phyloP scores from a whole-genome alignment of 2,797 vertebrate species.

The Cossypha niveicapilla region DNA sequence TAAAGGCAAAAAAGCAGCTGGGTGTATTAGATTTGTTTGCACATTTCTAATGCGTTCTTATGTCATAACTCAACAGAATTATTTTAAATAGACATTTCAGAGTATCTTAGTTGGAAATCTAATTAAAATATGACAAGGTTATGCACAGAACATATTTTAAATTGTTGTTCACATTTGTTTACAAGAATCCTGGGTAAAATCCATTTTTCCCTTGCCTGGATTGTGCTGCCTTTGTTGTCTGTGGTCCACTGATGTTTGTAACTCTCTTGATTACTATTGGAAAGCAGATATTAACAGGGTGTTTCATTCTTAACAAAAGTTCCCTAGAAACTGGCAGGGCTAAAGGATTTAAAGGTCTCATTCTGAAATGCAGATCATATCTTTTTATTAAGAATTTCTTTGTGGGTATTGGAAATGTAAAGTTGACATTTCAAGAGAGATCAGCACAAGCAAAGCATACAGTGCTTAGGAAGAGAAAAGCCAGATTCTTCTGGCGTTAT shows the following conservation, averaged over 20 bases:
- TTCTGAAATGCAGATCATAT: conserved; percentile 44
- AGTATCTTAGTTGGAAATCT: background rate
- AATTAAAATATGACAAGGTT: background rate
- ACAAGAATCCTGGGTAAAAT: background rate
- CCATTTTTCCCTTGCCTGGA: background rate
- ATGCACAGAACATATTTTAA: background rate
- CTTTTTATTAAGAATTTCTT: conserved; percentile 61
- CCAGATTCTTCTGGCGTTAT: conserved; percentile 14
- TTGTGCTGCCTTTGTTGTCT: background rate
- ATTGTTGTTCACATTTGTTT: background rate
- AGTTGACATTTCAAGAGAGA: conserved; percentile 55
- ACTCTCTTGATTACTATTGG: background rate
- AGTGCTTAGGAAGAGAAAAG: background rate
- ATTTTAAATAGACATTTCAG: background rate
- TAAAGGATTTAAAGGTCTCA: conserved; percentile 41
- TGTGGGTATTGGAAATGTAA: conserved; percentile 52
- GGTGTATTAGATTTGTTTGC: background rate
- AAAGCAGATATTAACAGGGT: background rate
- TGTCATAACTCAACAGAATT: background rate
- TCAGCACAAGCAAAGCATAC: background rate
- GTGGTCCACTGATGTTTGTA: background rate
- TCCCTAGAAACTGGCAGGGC: background rate
- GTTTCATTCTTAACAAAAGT: background rate
- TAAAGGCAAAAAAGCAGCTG: background rate
- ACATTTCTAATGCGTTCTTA: background rate